Evolutionary conservation across 1,140 invertebrate species (phyloP), one percentile per base, ranked within the genome.

Genomic region (Polypedilum pembai): DNA sequence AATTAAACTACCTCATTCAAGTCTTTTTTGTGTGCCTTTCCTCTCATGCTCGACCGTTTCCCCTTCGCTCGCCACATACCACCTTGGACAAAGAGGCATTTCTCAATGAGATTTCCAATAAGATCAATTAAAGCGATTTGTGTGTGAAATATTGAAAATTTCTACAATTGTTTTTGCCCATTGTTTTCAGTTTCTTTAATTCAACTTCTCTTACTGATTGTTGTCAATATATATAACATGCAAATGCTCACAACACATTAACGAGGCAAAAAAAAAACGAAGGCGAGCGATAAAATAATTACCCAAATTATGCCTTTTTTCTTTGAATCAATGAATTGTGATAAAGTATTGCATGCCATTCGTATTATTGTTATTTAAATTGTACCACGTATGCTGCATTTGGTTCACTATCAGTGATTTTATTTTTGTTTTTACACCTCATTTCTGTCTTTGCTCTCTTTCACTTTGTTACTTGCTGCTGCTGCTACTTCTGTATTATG

Each of bases 81-180:
- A 33, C 24, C 24, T 33, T 33, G 24, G 24, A 33, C 24, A 33
- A 33, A 33, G 5, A 69, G 45, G 45, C 12, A 18, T 21, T 69
- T 69, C 65, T 69, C 17, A 69, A 69, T 69, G 65, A 69, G 65
- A 69, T 69, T 21, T 18, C 17, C 65, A 69, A 69, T 69, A 69
- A 18, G 65, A 69, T 69, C 65, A 69, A 69, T 69, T 69, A 69
- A 56, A 56, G 45, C 45, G n/a, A 15, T 8, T 56, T 17, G 45
- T 33, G n/a, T 45, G 65, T 69, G 65, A 69, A 69, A 69, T 69
- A 69, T 69, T 69, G 65, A 69, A 69, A 69, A 21, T 69, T 69
- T 69, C 18, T 69, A 69, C 65, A 69, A 69, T 18, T 69, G 65
- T 18, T 18, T 18, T 69, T 69, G 17, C 17, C 24, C 17, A 69